A percentile compares a stretch with the other conserved stretches of the same genome.
These are phyloP conservation scores for Drosophila pandora DNA, from an alignment of 1,140 invertebrate species.

Conservation along the genomic window DNA sequence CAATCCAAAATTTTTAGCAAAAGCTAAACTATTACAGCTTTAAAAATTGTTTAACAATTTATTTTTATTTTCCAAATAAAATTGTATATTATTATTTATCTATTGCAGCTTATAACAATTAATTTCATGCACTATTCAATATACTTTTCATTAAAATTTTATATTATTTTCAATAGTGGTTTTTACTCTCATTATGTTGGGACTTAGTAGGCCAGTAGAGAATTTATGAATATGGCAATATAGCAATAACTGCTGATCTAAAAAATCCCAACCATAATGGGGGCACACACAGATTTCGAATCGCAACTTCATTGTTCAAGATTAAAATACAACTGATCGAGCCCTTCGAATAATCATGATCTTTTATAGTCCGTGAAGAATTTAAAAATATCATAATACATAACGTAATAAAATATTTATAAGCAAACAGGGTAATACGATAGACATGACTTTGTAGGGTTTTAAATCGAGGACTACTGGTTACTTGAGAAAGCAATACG, in stretches of 20 bases:
- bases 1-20: too few relatives aligned
- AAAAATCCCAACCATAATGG: constrained; percentile 83
- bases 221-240: constrained; percentile 39
- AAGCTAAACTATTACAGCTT: too few relatives aligned
- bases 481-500: constrained; percentile 27
- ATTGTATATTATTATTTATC: too few relatives aligned
- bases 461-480: constrained; percentile 24
- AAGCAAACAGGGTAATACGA: constrained; percentile 19
- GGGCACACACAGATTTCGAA: constrained; percentile 49
- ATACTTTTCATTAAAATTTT: background rate
- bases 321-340: constrained; percentile 29
- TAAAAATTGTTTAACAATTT: background rate
- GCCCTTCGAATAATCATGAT: background rate
- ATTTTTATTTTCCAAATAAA: too few relatives aligned
- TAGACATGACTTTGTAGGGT: constrained; percentile 34
- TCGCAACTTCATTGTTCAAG: constrained; percentile 1
- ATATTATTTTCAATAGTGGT: constrained; percentile 34
- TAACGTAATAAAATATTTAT: constrained; percentile 18
- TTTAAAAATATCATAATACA: background rate
- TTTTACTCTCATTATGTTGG: constrained; percentile 83
- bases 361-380: constrained; percentile 35
- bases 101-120: too few relatives aligned
- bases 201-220: constrained; percentile 84
- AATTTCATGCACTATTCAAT: too few relatives aligned
- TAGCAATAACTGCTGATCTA: constrained; percentile 82